Base-by-base conservation (phyloP, 2,888 invertebrate genomes). In the Cotesia congregata region DNA sequence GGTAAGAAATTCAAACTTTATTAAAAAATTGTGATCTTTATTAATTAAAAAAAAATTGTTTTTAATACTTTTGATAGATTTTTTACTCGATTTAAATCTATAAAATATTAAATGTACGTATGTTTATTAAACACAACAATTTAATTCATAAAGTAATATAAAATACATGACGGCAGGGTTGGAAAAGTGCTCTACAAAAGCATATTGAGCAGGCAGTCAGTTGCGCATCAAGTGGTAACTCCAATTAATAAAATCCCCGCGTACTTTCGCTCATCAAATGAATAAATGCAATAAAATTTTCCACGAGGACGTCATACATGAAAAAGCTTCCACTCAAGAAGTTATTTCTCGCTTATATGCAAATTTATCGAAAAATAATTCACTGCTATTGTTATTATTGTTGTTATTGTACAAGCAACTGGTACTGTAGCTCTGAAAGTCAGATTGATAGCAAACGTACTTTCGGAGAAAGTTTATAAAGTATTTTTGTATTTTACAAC, bases 201-300 rank as follows among this genome's bases (percentile, higher is more conserved):
- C 73, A 69, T 68, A 72, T 75, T 75, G 70, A 73, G 72, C 72
- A 78, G 67, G 68, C 75, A 73, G 70, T 78, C 67, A 62, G 76
- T 72, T 67, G 74, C 74, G 40, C 38, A 67, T 39, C 39, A 39
- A 74, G 74, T 74, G 74, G 74, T 72, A 72, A 76, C 62, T 60
- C 75, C 77, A 77, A 77, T 77, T 77, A 77, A 75, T 77, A 69
- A 67, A 59, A 61, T 68, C 75, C 75, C 72, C 61, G 40, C 71
- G 50, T 50, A 50, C 12, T 50, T 50, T 72, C 67, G 67, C 62
- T 12, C 20, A 65, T 67, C 40, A 68, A 68, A 61, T 60, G 68
- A 67, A 67, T 74, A 30, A 30, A 30, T 30, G 30, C 30, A 30
- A 30, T 30, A 30, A 30, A 30, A 30, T 74, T 74, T 67, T 68